Conservation (phyloP, 1,140 invertebrate genomes). For the Rhynchophorus ferrugineus region DNA sequence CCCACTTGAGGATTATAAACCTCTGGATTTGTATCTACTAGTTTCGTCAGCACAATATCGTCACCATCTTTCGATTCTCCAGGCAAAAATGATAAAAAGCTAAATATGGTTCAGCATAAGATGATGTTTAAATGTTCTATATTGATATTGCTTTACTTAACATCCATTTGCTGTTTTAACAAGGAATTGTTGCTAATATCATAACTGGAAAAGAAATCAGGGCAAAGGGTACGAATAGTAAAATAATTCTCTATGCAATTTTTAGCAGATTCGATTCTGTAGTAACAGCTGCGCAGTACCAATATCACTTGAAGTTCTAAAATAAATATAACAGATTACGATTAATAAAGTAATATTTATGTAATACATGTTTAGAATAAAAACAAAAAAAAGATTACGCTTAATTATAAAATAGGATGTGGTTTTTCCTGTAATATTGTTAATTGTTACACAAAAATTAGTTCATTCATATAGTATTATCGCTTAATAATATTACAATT, state of each 20-base stretch:
- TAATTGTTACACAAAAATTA: too few relatives aligned
- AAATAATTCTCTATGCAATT: conserved; percentile 53
- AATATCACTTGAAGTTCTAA: conserved; percentile 50
- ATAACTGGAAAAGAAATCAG: conserved; percentile 46
- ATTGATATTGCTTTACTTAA: too few relatives aligned
- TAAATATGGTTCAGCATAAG: conserved; percentile 2
- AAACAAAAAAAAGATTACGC: too few relatives aligned
- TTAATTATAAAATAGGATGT: too few relatives aligned
- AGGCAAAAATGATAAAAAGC: conserved; percentile 36
- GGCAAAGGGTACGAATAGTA: conserved; percentile 50
- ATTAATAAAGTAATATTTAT: too few relatives aligned
- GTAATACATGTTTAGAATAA: too few relatives aligned
- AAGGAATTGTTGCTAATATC: conserved; percentile 22
- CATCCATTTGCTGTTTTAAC: conserved; percentile 42
- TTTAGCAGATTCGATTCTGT: conserved; percentile 52
- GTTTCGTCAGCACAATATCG: conserved; percentile 43
- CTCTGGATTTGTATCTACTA: conserved; percentile 49
- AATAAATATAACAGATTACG: neutral
- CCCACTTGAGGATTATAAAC: conserved; percentile 49
- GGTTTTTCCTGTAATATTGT: too few relatives aligned
- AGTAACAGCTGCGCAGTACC: conserved; percentile 55
- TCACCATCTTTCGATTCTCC: conserved; percentile 49
- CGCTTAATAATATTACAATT: too few relatives aligned
- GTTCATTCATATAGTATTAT: too few relatives aligned
- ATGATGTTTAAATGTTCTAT: neutral